phyloP scores from a whole-genome alignment of 2,888 invertebrate species.

The Pyrocoelia pectoralis region DNA sequence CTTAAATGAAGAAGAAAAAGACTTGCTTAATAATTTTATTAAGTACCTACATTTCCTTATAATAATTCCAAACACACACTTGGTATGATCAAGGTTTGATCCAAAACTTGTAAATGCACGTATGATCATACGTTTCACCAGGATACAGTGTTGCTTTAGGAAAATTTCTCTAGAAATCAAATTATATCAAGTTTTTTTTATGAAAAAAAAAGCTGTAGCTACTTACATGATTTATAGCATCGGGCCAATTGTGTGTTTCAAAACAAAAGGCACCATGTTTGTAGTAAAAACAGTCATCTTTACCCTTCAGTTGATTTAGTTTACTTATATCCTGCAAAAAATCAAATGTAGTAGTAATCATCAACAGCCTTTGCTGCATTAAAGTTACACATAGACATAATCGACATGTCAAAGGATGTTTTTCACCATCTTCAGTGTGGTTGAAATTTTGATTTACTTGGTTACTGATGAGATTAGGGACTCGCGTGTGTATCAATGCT shows the following conservation, averaged over 20 bases:
- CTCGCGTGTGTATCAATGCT: no score
- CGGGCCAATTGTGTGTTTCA: conserved; percentile 93
- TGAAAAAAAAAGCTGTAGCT: not conserved
- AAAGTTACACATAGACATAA: no score
- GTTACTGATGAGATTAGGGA: no score
- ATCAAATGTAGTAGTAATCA: not conserved
- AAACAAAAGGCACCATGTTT: conserved; percentile 86
- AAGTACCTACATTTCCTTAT: not conserved
- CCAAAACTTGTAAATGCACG: conserved; percentile 53
- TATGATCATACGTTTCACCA: conserved; percentile 75
- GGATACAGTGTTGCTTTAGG: conserved; percentile 78
- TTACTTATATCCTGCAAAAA: conserved; percentile 31
- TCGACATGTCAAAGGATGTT: no score
- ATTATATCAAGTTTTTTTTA: not conserved
- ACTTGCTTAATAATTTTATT: no score
- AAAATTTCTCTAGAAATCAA: conserved; percentile 71
- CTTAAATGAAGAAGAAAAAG: no score
- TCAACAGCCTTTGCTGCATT: no score
- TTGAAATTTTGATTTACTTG: no score
- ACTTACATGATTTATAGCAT: conserved; percentile 84
- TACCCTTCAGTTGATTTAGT: conserved; percentile 67
- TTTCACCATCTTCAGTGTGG: no score
- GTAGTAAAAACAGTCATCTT: conserved; percentile 70
- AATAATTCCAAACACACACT: no score
- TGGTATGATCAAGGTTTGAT: conserved; percentile 14